Conservation (phyloP, 2,797 vertebrate genomes). For the Rallus crepitans region DNA sequence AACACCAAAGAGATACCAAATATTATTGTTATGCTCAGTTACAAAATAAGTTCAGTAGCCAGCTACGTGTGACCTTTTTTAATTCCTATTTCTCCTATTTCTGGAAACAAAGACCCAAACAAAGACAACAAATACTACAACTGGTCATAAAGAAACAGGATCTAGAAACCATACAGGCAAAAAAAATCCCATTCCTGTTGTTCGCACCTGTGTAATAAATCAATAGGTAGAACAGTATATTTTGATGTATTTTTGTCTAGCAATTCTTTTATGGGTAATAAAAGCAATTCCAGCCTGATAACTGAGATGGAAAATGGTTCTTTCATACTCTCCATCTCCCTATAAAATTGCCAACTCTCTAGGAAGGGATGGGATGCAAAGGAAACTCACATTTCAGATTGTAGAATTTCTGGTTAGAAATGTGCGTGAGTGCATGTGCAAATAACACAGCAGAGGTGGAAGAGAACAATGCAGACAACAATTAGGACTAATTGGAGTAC, state of each 20-base stretch:
- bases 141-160: neutral
- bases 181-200: neutral
- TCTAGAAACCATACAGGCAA: neutral
- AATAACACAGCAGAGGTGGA: neutral
- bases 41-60: neutral
- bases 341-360: neutral
- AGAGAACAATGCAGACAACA: neutral
- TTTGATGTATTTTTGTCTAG: neutral
- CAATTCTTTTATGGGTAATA: neutral
- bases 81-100: neutral
- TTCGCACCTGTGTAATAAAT: neutral
- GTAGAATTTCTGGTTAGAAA: neutral
- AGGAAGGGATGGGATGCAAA: neutral
- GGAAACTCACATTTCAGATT: neutral
- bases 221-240: neutral
- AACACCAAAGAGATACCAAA: neutral
- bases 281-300: neutral
- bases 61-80: neutral
- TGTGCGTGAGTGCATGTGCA: neutral
- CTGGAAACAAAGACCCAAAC: neutral
- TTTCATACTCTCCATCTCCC: accelerated
- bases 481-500: neutral
- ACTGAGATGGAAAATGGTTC: neutral
- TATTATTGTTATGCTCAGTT: neutral
- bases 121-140: neutral